Evolutionary conservation across 2,113 vertebrate species (phyloP), one percentile per base, ranked within the genome.

Genomic region (Meles meles): DNA sequence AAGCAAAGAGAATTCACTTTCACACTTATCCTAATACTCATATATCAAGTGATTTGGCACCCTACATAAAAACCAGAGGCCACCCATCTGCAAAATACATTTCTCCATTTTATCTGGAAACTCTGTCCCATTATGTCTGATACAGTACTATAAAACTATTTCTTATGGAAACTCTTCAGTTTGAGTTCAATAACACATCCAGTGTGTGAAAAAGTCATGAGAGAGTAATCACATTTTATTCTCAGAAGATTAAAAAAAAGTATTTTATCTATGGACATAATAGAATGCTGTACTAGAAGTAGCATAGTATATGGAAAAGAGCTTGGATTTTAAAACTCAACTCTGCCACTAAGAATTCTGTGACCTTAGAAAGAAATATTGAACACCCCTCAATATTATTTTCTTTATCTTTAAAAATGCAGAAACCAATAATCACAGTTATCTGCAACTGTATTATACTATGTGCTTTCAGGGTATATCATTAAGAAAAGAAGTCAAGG

Each of bases 321-420:
- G 13, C 1, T 37, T 95, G 39, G 23, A 52, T 55, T 96, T 88
- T 74, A 49, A 88, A 90, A 63, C 10, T 76, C 0, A 59, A 4
- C 25, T 63, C 37, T 81, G 17, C 10, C 6, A 42, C 15, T 88
- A 57, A 61, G 44, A 94, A 15, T 57, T 55, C 18, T 7, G 14
- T 74, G 47, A 90, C 20, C 13, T 88, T 57, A 15, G 2, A 12
- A 37, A 37, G 25, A 92, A 89, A 52, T 86, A 59, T 20, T 7
- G 79, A 82, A 65, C 5, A 27, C 7, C 37, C 80, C 27, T 80
- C 59, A 77, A 71, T 11, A 55, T 37, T 2, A 61, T 39, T 93
- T 94, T 80, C 5, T 15, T 71, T 42, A 49, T 55, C 42, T 92
- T 88, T 94, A 90, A 93, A 97, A 96, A 39, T 69, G 18, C 52